A percentile compares a stretch with the other conserved stretches of the same genome.
Evolutionary conservation across 2,113 vertebrate genomes (phyloP).

Genomic region (Dunckerocampus dactyliophorus): DNA sequence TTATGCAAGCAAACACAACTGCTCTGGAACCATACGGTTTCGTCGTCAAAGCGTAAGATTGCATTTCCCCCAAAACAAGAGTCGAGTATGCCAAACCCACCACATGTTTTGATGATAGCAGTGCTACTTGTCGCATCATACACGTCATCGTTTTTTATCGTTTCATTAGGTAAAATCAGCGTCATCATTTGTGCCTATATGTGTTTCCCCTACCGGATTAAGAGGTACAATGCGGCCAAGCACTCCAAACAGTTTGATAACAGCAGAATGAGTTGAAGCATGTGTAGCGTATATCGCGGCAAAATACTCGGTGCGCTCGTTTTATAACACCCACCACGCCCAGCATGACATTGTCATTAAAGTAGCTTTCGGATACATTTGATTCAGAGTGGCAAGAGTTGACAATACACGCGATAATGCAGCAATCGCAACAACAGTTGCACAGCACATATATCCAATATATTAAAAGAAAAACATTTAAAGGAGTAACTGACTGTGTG

Average conservation of each 20-base stretch:
- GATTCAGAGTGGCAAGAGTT: background rate
- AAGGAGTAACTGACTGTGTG: background rate
- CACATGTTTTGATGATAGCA: background rate
- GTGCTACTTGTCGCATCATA: background rate
- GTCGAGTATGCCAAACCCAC: background rate
- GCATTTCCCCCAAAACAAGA: background rate
- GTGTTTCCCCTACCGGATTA: conserved; percentile 18
- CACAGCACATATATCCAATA: background rate
- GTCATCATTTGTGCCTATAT: rapidly evolving
- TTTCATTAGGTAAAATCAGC: background rate
- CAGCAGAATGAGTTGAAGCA: background rate
- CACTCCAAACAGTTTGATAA: background rate
- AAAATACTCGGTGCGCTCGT: conserved; percentile 31
- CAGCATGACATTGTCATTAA: rapidly evolving
- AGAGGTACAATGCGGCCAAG: background rate
- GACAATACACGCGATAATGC: background rate
- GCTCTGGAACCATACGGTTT: no score
- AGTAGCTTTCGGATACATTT: background rate
- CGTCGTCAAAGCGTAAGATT: background rate
- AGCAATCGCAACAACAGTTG: background rate
- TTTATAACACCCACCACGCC: conserved; percentile 29
- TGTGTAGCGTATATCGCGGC: conserved; percentile 35
- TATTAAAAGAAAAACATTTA: background rate
- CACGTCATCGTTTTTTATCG: background rate
- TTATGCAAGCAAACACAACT: background rate